Percentiles rank a stretch among this genome's conserved stretches.
Evolutionary conservation across 1,140 invertebrate species (phyloP).

Genomic region (Trinorchestia longiramus): DNA sequence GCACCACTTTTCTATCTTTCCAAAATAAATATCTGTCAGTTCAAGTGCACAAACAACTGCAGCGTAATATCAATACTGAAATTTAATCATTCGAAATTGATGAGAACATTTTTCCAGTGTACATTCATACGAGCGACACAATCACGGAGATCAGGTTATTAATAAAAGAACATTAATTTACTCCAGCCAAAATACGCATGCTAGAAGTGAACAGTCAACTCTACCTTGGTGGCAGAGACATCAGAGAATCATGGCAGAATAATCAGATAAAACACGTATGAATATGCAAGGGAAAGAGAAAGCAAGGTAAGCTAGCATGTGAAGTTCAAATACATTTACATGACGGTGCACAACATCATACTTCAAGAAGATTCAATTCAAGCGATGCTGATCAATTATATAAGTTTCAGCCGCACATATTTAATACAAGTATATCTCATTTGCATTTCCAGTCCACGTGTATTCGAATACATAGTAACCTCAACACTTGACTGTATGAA

Average conservation of each 20-base stretch:
- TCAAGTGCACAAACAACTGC: too few species aligned
- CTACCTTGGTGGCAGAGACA: background rate
- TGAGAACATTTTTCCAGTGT: background rate
- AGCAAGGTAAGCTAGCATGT: background rate
- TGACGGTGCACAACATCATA: background rate
- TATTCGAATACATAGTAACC: background rate
- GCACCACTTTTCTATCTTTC: too few species aligned
- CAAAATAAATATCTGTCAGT: too few species aligned
- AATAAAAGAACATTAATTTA: background rate
- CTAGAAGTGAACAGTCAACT: background rate
- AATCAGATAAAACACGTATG: background rate
- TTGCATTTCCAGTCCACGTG: background rate
- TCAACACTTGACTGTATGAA: background rate
- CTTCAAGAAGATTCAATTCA: background rate
- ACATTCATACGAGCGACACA: background rate
- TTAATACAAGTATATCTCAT: background rate
- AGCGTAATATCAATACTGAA: background rate
- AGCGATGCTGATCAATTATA: background rate
- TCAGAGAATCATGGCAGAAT: background rate
- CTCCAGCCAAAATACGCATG: background rate
- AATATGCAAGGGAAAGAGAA: background rate
- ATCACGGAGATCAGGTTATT: background rate
- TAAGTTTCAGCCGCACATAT: background rate
- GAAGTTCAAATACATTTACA: background rate
- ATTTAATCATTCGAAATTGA: background rate